These are phyloP conservation scores for Cygnus atratus DNA, from an alignment of 2,113 vertebrate species.

Conservation along the genomic window DNA sequence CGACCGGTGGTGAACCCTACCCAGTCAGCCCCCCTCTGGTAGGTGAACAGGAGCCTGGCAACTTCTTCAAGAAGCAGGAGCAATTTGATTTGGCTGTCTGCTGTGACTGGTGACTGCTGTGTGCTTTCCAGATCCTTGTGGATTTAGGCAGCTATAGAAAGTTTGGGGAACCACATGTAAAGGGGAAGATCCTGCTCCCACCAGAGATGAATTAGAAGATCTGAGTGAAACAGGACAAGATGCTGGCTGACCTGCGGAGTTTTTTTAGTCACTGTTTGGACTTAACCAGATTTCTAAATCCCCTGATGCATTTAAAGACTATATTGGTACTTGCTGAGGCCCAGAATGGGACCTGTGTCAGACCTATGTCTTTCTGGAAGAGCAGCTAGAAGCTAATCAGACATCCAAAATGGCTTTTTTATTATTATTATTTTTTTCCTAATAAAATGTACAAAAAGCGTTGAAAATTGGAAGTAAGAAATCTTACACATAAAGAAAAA, in stretches of 20 bases:
- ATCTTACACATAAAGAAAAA: background rate
- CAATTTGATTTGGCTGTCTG: background rate
- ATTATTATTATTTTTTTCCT: background rate
- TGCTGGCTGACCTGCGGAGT: too few species aligned
- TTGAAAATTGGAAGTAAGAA: background rate
- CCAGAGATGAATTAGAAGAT: background rate
- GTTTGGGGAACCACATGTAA: background rate
- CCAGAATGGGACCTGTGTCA: fast-evolving
- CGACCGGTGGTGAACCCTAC: background rate
- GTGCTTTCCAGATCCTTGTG: background rate
- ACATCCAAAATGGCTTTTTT: background rate
- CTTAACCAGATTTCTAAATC: background rate
- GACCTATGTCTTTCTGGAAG: background rate
- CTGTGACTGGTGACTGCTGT: background rate
- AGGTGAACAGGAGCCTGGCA: background rate
- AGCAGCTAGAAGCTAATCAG: fast-evolving
- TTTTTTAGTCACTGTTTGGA: too few species aligned
- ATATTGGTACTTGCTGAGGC: background rate
- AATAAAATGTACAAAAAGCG: background rate
- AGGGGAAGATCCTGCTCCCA: background rate
- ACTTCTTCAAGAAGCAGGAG: background rate
- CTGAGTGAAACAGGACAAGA: background rate
- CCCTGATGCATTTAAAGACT: background rate
- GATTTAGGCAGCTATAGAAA: background rate
- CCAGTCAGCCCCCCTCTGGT: background rate